phyloP scores from a whole-genome alignment of 2,113 vertebrate genomes.

The Nycticryphes semicollaris region DNA sequence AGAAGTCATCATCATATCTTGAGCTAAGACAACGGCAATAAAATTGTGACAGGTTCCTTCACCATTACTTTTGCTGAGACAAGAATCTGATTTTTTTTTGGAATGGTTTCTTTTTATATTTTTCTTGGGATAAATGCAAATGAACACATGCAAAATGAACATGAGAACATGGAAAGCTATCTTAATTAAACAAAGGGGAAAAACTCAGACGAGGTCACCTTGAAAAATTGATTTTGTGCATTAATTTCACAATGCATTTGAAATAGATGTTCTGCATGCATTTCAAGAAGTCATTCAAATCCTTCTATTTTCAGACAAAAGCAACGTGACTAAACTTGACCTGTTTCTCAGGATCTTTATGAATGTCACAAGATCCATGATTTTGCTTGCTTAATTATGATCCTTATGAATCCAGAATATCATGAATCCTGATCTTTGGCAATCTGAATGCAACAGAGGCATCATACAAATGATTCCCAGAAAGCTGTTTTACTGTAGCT shows the following conservation, averaged over 20 bases:
- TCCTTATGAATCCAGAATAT: neutral
- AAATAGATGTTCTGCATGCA: neutral
- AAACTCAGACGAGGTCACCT: neutral
- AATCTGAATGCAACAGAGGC: too few species aligned
- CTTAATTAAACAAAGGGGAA: neutral
- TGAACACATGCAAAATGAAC: neutral
- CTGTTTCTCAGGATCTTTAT: neutral
- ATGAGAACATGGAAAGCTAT: neutral
- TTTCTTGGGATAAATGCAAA: neutral
- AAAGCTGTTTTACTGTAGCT: neutral
- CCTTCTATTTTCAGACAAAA: neutral
- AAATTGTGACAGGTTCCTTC: neutral
- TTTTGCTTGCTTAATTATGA: neutral
- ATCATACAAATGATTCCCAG: accelerated
- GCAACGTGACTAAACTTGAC: accelerated
- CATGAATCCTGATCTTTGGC: neutral
- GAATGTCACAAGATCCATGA: accelerated
- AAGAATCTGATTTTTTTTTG: neutral
- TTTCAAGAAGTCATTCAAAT: neutral
- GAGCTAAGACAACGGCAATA: neutral
- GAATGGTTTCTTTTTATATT: neutral
- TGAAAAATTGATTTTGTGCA: neutral
- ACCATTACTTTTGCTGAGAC: neutral
- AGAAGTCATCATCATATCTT: neutral
- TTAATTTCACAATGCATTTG: neutral